Percentiles rank a stretch among this genome's conserved stretches.
Evolutionary conservation across 2,888 invertebrate species (phyloP).

Genomic region (Chloroclysta siterata): DNA sequence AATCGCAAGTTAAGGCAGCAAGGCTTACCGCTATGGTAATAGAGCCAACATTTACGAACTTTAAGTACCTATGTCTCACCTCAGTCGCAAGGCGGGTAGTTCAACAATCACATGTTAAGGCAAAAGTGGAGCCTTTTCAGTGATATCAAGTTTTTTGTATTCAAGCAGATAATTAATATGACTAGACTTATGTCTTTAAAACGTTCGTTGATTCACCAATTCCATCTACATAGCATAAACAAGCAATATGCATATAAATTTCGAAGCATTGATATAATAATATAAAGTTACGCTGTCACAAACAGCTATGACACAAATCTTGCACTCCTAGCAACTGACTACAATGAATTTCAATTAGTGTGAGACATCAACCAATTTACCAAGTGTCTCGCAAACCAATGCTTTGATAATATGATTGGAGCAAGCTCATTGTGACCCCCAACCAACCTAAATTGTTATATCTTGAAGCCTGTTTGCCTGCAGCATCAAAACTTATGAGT

Average conservation of each 20-base stretch:
- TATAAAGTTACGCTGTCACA: slow-evolving; percentile 50
- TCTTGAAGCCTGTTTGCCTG: slow-evolving; percentile 9
- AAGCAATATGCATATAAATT: slow-evolving; percentile 54
- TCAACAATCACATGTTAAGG: slow-evolving; percentile 28
- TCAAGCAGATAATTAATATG: slow-evolving; percentile 66
- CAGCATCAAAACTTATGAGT: slow-evolving; percentile 33
- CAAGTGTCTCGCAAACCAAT: slow-evolving; percentile 56
- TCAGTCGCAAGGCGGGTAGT: slow-evolving; percentile 17
- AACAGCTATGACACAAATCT: slow-evolving; percentile 66
- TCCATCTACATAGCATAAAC: slow-evolving; percentile 57
- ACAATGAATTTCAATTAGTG: slow-evolving; percentile 69
- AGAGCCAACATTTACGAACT: slow-evolving; percentile 28
- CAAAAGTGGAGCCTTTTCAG: slow-evolving; percentile 23
- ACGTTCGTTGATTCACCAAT: slow-evolving; percentile 74
- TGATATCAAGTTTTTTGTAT: slow-evolving; percentile 42
- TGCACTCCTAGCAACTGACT: slow-evolving; percentile 53
- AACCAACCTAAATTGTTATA: slow-evolving; percentile 8
- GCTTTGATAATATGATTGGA: slow-evolving; percentile 51
- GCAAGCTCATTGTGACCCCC: slow-evolving; percentile 42
- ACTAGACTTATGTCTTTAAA: slow-evolving; percentile 74
- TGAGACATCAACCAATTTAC: slow-evolving; percentile 66
- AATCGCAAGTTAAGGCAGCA: slow-evolving; percentile 26
- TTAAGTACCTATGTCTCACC: slow-evolving; percentile 24
- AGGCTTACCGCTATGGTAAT: slow-evolving; percentile 23
- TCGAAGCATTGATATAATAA: slow-evolving; percentile 42